Base-by-base conservation (phyloP, 2,888 invertebrate species). In the Latrodectus hesperus region DNA sequence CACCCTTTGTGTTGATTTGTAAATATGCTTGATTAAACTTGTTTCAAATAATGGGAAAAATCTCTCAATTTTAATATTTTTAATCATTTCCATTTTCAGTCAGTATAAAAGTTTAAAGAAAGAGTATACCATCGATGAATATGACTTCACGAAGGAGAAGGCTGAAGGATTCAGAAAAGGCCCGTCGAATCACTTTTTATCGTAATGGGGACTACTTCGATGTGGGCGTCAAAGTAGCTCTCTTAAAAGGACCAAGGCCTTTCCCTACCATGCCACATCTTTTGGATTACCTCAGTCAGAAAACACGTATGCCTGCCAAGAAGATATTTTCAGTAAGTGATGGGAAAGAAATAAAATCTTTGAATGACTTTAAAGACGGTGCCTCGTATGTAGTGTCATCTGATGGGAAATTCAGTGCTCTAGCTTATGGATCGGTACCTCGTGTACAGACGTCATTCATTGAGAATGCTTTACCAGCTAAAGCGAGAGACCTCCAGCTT, bases 311-410 rank as follows among this genome's bases (percentile, higher is more conserved):
- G 14, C 86, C 86, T 4, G 81, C 86, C n/a, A 87, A 87, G 60
- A 81, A 81, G 10, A 64, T 83, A 92, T 95, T 98, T 90, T 98
- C 98, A 93, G 96, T 96, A 9, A 96, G 97, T 95, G 97, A 98
- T 90, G 98, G 98, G 0, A 95, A 96, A 90, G 94, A 96, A 81
- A 96, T 98, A 91, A 95, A 95, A 92, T 94, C 95, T 91, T 93
- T 96, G 90, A 98, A 96, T 91, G 97, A 97, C 91, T 93, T 98
- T 89, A 96, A 97, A 91, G 97, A 97, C 91, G 97, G 97, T n/a
- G 96, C 96, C n/a, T 96, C 96, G 12, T 98, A 98, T 92, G 96
- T 98, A 90, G 97, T 97, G 64, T 98, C 98, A 11, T 97, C 97
- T 8, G 96, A 96, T 92, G 96, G 96, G 93, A 95, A 96, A 16